These are phyloP conservation scores for Dipodomys stephensi DNA, from an alignment of 2,113 vertebrate genomes.

Conservation along the genomic window DNA sequence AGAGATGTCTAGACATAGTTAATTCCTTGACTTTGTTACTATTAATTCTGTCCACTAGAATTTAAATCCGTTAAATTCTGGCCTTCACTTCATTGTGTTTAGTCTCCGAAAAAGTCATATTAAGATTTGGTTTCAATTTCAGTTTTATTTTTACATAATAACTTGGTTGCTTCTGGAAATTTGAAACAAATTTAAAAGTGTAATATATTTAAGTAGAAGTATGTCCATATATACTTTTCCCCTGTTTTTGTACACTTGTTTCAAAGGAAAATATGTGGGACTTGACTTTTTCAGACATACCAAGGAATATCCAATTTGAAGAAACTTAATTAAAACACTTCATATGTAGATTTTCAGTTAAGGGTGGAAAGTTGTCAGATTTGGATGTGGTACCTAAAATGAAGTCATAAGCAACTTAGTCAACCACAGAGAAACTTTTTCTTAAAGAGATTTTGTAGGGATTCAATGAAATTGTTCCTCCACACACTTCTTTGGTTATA, in stretches of 20 bases:
- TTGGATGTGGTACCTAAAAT: slow-evolving; percentile 29
- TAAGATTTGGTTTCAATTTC: slow-evolving; percentile 55
- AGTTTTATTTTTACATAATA: slow-evolving; percentile 63
- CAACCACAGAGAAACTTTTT: slow-evolving; percentile 9
- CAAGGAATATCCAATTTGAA: slow-evolving; percentile 2
- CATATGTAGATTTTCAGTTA: slow-evolving; percentile 16
- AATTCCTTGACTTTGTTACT: slow-evolving; percentile 75
- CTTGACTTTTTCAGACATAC: slow-evolving; percentile 31
- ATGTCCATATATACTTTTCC: background rate
- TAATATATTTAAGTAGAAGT: slow-evolving; percentile 30
- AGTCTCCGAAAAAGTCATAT: slow-evolving; percentile 49
- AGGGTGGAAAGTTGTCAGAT: slow-evolving; percentile 28
- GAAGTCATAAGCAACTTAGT: slow-evolving; percentile 43
- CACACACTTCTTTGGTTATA: background rate
- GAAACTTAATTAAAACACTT: slow-evolving; percentile 26
- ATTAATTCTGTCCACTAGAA: slow-evolving; percentile 69
- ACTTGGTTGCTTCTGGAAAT: slow-evolving; percentile 41
- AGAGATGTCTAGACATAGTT: slow-evolving; percentile 85
- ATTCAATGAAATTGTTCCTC: background rate
- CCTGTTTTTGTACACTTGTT: background rate
- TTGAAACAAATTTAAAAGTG: slow-evolving; percentile 36
- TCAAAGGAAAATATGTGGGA: slow-evolving; percentile 34
- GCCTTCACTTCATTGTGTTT: slow-evolving; percentile 43
- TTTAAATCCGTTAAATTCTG: slow-evolving; percentile 61
- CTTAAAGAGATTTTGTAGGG: background rate